Evolutionary conservation across 2,113 vertebrate genomes (phyloP).

Genomic region (Nothocercus julius): DNA sequence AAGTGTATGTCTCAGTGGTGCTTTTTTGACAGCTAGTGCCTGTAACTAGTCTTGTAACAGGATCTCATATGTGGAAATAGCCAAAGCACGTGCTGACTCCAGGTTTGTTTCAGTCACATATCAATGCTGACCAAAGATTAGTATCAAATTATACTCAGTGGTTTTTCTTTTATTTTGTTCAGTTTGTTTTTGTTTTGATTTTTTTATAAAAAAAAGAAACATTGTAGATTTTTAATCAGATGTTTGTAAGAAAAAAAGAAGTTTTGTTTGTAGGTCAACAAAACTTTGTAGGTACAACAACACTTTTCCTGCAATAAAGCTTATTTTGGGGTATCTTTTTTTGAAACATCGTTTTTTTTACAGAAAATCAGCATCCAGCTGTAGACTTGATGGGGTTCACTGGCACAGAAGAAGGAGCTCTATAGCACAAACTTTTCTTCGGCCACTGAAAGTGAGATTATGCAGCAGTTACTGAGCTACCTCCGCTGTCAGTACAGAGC

Average conservation of each 20-base stretch:
- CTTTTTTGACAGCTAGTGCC: constrained; percentile 63
- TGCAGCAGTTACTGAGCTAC: background rate
- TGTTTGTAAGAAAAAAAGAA: constrained; percentile 67
- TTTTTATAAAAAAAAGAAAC: constrained; percentile 40
- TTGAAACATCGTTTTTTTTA: background rate
- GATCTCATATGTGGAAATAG: constrained; percentile 61
- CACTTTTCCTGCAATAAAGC: constrained; percentile 82
- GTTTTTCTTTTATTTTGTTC: constrained; percentile 50
- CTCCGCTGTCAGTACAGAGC: background rate
- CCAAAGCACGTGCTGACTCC: constrained; percentile 51
- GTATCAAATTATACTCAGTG: constrained; percentile 56
- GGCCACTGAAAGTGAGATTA: background rate
- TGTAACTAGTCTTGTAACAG: constrained; percentile 52
- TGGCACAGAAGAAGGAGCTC: background rate
- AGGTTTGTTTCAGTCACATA: constrained; percentile 22
- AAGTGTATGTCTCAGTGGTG: constrained; percentile 32
- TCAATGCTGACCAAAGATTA: constrained; percentile 75
- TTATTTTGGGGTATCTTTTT: constrained; percentile 80
- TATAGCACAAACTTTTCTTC: background rate
- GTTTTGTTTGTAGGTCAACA: constrained; percentile 61
- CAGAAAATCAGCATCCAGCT: background rate
- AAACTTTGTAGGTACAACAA: constrained; percentile 69
- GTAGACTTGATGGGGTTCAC: background rate
- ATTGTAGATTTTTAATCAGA: constrained; percentile 76
- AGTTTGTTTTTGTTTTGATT: constrained; percentile 32